phyloP scores from a whole-genome alignment of 2,888 invertebrate species.

The Drosophila kokeensis region DNA sequence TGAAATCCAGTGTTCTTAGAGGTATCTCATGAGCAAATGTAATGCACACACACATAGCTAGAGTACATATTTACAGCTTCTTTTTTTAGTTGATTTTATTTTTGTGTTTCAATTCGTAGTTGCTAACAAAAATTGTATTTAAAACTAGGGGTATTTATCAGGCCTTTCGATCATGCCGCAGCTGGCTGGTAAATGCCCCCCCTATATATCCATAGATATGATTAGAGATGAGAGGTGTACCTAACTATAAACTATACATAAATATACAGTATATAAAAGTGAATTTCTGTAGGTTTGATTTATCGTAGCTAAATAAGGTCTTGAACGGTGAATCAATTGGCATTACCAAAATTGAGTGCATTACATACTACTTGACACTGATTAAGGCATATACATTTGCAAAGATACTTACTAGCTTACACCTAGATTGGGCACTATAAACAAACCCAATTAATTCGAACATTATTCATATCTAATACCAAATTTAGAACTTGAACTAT shows the following conservation, averaged over 20 bases:
- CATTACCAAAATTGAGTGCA: neutral
- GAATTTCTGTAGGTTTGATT: slow-evolving; percentile 2
- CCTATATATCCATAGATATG: neutral
- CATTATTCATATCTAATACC: neutral
- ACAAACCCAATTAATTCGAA: neutral
- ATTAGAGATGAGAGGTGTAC: slow-evolving; percentile 10
- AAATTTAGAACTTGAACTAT: neutral
- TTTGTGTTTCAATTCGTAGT: slow-evolving; percentile 23
- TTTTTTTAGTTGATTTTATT: neutral
- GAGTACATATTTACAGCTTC: slow-evolving; percentile 6
- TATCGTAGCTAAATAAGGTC: slow-evolving; percentile 1
- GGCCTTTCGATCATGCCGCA: neutral
- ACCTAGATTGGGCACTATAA: neutral
- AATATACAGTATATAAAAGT: neutral
- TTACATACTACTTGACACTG: neutral
- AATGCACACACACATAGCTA: slow-evolving; percentile 25
- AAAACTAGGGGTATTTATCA: slow-evolving; percentile 7
- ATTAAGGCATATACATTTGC: slow-evolving; percentile 14
- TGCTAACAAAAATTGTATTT: neutral
- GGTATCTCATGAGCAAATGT: slow-evolving; percentile 15
- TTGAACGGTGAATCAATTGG: neutral
- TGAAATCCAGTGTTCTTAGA: slow-evolving; percentile 22
- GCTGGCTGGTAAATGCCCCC: slow-evolving; percentile 17
- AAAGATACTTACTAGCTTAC: neutral
- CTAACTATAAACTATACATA: neutral